phyloP scores from a whole-genome alignment of 2,797 vertebrate species.

The Naso thynnoides region DNA sequence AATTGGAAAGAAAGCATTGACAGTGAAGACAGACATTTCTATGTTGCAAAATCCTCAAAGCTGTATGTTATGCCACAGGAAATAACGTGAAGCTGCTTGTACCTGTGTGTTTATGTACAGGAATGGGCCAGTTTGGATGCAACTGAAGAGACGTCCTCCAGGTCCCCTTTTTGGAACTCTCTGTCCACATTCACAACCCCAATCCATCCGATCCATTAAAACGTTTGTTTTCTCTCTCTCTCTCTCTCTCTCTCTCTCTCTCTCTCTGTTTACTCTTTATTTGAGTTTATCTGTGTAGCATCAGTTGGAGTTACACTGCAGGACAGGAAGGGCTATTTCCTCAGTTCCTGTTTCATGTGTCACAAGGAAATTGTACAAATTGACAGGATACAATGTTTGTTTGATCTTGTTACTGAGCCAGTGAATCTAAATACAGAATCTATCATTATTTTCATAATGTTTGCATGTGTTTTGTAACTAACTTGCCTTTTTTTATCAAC shows the following conservation, averaged over 20 bases:
- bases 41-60: too few species aligned
- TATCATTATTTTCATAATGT: slow-evolving; percentile 6
- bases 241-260: slow-evolving; percentile 3
- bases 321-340: slow-evolving; percentile 66
- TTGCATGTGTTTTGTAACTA: slow-evolving; percentile 14
- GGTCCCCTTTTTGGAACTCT: slow-evolving; percentile 63
- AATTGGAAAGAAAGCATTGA: neutral
- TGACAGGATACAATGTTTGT: slow-evolving; percentile 51
- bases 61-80: slow-evolving; percentile 29
- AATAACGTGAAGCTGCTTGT: slow-evolving; percentile 13
- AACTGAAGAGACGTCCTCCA: slow-evolving; percentile 32
- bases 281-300: slow-evolving; percentile 42
- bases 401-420: slow-evolving; percentile 39
- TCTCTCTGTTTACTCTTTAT: slow-evolving; percentile 42
- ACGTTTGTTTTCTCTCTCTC: slow-evolving; percentile 27
- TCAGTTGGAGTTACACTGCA: slow-evolving; percentile 50
- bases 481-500: neutral
- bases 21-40: neutral
- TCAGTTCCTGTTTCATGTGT: slow-evolving; percentile 53
- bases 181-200: slow-evolving; percentile 72
- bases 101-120: slow-evolving; percentile 49
- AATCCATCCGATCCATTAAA: slow-evolving; percentile 47
- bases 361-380: slow-evolving; percentile 36
- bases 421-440: slow-evolving; percentile 26
- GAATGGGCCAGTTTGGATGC: slow-evolving; percentile 60